A percentile compares a stretch with the other conserved stretches of the same genome.
Evolutionary conservation across 1,140 invertebrate genomes (phyloP).

Genomic region (Trachymyrmex septentrionalis): DNA sequence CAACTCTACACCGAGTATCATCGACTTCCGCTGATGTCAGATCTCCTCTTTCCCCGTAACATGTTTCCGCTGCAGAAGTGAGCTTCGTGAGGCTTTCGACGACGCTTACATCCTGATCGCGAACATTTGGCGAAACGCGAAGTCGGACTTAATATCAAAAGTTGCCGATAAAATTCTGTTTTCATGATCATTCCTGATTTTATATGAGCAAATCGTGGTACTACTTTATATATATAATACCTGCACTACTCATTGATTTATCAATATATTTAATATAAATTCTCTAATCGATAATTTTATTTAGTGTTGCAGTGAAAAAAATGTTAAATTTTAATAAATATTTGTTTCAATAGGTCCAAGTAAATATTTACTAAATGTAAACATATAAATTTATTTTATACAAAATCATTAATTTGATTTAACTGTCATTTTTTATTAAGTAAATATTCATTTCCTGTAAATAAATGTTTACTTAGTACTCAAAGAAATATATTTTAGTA

Average conservation of each 20-base stretch:
- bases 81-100: background rate
- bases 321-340: no score
- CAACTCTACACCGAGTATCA: conserved; percentile 57
- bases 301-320: background rate
- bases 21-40: conserved; percentile 71
- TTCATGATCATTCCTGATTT: background rate
- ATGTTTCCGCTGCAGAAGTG: conserved; percentile 53
- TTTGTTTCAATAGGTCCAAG: no score
- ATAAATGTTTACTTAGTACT: no score
- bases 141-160: background rate
- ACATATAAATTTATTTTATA: no score
- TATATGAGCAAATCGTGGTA: background rate
- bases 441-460: no score
- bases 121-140: background rate
- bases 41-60: conserved; percentile 44
- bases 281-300: background rate
- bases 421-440: no score
- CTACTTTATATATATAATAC: background rate
- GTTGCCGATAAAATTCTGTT: background rate
- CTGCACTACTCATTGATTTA: background rate
- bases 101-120: background rate
- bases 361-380: no score
- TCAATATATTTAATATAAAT: conserved; percentile 4
- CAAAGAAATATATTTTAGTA: no score
- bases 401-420: no score